These are phyloP conservation scores for Halictus rubicundus DNA, from an alignment of 1,140 invertebrate species.

Conservation along the genomic window DNA sequence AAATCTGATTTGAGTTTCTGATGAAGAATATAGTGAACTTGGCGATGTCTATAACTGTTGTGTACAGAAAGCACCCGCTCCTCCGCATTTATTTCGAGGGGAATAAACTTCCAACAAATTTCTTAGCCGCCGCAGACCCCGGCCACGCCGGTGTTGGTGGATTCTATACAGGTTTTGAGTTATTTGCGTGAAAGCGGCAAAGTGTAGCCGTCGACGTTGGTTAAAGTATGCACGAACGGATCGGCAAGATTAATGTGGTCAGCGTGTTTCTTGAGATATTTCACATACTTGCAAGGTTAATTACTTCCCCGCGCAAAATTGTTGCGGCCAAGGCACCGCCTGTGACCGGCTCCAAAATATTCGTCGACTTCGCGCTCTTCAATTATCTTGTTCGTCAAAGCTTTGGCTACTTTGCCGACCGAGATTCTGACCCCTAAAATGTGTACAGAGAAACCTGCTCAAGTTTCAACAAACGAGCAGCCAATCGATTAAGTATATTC, in stretches of 20 bases:
- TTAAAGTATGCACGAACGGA: slow-evolving; percentile 63
- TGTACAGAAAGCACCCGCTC: not conserved
- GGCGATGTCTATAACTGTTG: not conserved
- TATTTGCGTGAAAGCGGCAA: slow-evolving; percentile 16
- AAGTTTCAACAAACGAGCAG: no score
- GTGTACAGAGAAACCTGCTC: not conserved
- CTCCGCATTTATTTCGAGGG: not conserved
- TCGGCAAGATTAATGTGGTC: slow-evolving; percentile 77
- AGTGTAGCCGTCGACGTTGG: slow-evolving; percentile 2
- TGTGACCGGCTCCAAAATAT: not conserved
- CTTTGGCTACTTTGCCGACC: not conserved
- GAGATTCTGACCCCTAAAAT: not conserved
- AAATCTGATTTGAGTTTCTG: no score
- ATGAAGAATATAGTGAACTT: no score
- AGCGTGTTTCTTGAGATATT: slow-evolving; percentile 78
- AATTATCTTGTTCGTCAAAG: not conserved
- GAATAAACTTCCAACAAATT: not conserved
- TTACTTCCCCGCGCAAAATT: slow-evolving; percentile 72
- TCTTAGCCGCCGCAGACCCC: not conserved
- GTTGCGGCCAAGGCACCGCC: slow-evolving; percentile 58
- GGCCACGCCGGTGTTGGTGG: not conserved
- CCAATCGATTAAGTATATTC: not conserved
- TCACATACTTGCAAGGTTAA: slow-evolving; percentile 77
- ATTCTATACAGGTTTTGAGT: slow-evolving; percentile 9
- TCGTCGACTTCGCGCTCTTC: not conserved